Evolutionary conservation across 2,888 invertebrate species (phyloP).

Genomic region (Fragum sueziense): DNA sequence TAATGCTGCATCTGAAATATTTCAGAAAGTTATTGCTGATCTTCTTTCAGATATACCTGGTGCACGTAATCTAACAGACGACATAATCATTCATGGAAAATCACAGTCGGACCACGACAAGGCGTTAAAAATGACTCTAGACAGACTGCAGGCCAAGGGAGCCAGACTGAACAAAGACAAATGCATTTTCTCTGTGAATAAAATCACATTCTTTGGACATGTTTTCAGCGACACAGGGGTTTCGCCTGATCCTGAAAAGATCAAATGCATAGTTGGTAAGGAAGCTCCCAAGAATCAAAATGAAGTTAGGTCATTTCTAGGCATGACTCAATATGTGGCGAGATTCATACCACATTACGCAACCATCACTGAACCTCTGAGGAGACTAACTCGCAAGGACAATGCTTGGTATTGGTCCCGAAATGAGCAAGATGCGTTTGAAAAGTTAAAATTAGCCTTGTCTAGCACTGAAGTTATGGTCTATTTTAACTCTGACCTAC

Average conservation of each 20-base stretch:
- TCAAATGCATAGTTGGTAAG: slow-evolving; percentile 23
- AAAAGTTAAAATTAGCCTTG: slow-evolving; percentile 55
- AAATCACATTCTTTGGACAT: slow-evolving; percentile 43
- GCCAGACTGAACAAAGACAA: slow-evolving; percentile 35
- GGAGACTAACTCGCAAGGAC: slow-evolving; percentile 51
- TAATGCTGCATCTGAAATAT: slow-evolving; percentile 39
- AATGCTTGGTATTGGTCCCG: slow-evolving; percentile 50
- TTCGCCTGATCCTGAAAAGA: slow-evolving; percentile 44
- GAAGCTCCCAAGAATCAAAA: slow-evolving; percentile 22
- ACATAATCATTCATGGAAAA: slow-evolving; percentile 31
- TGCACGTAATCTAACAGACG: slow-evolving; percentile 21
- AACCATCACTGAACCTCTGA: slow-evolving; percentile 52
- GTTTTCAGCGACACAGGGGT: slow-evolving; percentile 41
- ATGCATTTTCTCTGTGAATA: slow-evolving; percentile 30
- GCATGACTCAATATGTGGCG: slow-evolving; percentile 43
- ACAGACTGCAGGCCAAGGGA: slow-evolving; percentile 23
- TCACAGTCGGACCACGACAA: slow-evolving; percentile 34
- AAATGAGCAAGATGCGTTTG: slow-evolving; percentile 43
- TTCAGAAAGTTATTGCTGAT: slow-evolving; percentile 30
- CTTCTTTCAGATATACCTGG: slow-evolving; percentile 35
- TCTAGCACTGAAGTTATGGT: slow-evolving; percentile 48
- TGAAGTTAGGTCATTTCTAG: slow-evolving; percentile 49
- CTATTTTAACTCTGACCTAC: slow-evolving; percentile 57
- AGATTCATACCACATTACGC: slow-evolving; percentile 48
- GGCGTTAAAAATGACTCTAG: slow-evolving; percentile 24